These are phyloP conservation scores for Lochmaea crataegi DNA, from an alignment of 2,888 invertebrate genomes.

Conservation along the genomic window DNA sequence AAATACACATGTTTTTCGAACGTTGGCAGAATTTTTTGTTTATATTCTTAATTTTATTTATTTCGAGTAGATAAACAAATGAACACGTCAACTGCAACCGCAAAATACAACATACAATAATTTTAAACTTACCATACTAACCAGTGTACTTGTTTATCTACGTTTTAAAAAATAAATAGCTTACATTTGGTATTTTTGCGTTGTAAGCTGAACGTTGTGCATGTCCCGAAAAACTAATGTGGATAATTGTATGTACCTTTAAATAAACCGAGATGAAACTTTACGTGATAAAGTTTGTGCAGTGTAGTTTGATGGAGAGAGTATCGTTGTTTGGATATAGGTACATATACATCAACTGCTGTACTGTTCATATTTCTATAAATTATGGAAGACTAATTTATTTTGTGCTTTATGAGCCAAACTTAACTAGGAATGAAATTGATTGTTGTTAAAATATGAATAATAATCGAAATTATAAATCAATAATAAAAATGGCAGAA, in stretches of 20 bases:
- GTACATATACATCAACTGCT: conserved; percentile 60
- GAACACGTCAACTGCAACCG: neutral
- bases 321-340: conserved; percentile 59
- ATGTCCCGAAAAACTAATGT: conserved; percentile 26
- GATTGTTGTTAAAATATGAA: neutral
- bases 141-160: conserved; percentile 7
- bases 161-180: conserved; percentile 3
- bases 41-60: neutral
- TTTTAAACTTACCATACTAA: neutral
- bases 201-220: conserved; percentile 43
- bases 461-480: conserved; percentile 1
- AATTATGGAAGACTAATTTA: conserved; percentile 14
- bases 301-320: conserved; percentile 66
- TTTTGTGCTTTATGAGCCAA: neutral
- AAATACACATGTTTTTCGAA: conserved; percentile 1
- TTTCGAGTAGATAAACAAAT: conserved; percentile 8
- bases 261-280: conserved; percentile 60
- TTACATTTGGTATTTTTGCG: conserved; percentile 21
- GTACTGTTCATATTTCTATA: conserved; percentile 59
- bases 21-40: neutral
- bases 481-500: conserved; percentile 12
- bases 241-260: conserved; percentile 31
- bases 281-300: conserved; percentile 61
- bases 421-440: neutral
- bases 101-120: neutral